These are phyloP conservation scores for Limosa lapponica DNA, from an alignment of 2,797 vertebrate species.

Conservation along the genomic window DNA sequence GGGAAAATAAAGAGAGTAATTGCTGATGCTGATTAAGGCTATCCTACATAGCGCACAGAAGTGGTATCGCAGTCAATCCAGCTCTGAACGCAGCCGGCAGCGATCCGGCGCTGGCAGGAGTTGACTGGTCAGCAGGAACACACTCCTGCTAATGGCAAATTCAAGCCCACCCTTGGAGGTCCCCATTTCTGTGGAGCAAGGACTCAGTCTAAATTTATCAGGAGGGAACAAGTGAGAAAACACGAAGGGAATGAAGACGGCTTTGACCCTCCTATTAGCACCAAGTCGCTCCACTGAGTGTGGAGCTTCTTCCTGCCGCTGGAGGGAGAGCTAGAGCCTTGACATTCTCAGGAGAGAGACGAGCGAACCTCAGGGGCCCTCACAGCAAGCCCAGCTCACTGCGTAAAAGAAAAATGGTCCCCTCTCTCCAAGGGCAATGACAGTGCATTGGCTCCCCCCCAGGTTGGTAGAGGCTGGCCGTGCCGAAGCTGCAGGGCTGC, in stretches of 20 bases:
- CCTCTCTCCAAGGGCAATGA: neutral
- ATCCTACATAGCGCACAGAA: neutral
- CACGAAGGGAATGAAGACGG: fast-evolving
- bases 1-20: neutral
- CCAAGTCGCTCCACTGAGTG: neutral
- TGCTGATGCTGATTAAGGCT: constrained; percentile 8
- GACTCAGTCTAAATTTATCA: neutral
- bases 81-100: neutral
- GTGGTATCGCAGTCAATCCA: neutral
- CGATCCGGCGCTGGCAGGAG: neutral
- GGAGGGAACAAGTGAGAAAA: neutral
- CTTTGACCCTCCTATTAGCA: neutral
- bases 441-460: neutral
- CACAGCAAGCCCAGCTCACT: neutral
- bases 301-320: neutral
- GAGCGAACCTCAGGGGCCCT: neutral
- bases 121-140: neutral
- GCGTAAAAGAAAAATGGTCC: neutral
- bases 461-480: neutral
- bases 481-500: neutral
- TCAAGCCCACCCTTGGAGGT: neutral
- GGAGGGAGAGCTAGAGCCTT: constrained; percentile 44
- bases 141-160: neutral
- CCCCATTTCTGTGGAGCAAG: neutral
- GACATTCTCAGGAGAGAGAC: neutral